These are phyloP conservation scores for Boleophthalmus pectinirostris DNA, from an alignment of 2,113 vertebrate species.

Conservation along the genomic window DNA sequence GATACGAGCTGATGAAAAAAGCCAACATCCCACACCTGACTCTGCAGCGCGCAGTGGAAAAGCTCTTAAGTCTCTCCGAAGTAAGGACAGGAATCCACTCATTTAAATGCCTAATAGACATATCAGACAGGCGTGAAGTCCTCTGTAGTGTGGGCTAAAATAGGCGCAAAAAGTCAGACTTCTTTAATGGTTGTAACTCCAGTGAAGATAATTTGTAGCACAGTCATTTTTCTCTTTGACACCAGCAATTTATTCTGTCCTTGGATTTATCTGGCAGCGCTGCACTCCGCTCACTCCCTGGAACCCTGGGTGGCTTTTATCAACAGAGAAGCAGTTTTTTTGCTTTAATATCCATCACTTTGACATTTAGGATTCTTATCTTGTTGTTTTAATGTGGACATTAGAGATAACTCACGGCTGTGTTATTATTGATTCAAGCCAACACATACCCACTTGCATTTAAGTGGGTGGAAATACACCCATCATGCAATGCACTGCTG, in stretches of 20 bases:
- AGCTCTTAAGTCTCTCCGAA: background rate
- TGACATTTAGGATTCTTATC: background rate
- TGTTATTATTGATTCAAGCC: background rate
- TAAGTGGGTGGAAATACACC: background rate
- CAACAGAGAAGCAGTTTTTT: background rate
- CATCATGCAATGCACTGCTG: background rate
- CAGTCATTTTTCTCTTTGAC: conserved; percentile 54
- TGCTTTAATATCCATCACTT: background rate
- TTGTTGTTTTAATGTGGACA: conserved; percentile 2
- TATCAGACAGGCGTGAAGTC: background rate
- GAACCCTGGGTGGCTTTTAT: conserved; percentile 12
- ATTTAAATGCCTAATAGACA: conserved; percentile 5
- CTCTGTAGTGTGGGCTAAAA: conserved; percentile 11
- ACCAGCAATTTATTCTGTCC: conserved; percentile 44
- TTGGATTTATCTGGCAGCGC: conserved; percentile 22
- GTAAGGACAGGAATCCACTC: background rate
- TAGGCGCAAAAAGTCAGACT: conserved; percentile 21
- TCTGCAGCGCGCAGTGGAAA: background rate
- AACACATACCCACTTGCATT: background rate
- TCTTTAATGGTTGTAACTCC: conserved; percentile 26
- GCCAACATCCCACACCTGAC: background rate
- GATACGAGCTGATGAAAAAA: background rate
- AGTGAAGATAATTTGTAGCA: conserved; percentile 43
- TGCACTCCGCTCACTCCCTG: background rate
- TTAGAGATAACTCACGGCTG: background rate